A percentile compares a stretch with the other conserved stretches of the same genome.
These are phyloP conservation scores for Hydractinia symbiolongicarpus DNA, from an alignment of 30 jellyfish, hydroid and myxozoan species.

Conservation along the genomic window DNA sequence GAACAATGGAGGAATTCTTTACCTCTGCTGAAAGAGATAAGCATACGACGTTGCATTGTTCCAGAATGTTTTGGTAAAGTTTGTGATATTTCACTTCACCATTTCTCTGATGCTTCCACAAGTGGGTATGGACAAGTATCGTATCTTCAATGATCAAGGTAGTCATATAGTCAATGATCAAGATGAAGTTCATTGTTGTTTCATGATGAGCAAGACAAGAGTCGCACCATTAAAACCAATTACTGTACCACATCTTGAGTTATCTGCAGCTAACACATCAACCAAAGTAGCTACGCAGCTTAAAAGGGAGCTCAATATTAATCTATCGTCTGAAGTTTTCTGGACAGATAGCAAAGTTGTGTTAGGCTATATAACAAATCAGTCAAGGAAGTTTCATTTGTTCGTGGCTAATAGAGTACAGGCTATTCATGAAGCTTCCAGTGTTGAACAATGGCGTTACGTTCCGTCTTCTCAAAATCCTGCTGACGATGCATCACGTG, in stretches of 20 bases:
- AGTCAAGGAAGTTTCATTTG: too few species aligned
- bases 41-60: slow-evolving; percentile 13
- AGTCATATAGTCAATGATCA: neutral
- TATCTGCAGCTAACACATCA: slow-evolving; percentile 36
- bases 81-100: slow-evolving; percentile 33
- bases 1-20: slow-evolving; percentile 35
- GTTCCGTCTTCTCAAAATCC: too few species aligned
- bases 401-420: too few species aligned
- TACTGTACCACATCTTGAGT: slow-evolving; percentile 44
- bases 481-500: too few species aligned
- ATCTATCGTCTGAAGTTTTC: too few species aligned
- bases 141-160: too few species aligned
- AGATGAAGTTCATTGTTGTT: slow-evolving; percentile 26
- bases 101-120: slow-evolving; percentile 45
- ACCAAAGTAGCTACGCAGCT: slow-evolving; percentile 28
- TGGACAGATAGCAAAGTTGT: too few species aligned
- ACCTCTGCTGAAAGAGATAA: slow-evolving; percentile 10
- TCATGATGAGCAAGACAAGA: slow-evolving; percentile 44
- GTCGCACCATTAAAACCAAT: slow-evolving; percentile 37
- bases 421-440: too few species aligned
- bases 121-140: too few species aligned
- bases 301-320: too few species aligned
- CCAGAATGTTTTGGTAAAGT: slow-evolving; percentile 15
- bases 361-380: too few species aligned
- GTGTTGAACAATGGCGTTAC: too few species aligned